phyloP scores from a whole-genome alignment of 1,140 invertebrate species.

The roundworm (Caenorhabditis elegans) region WBcel235 BX284603.4:11785501-11786000 shows the following conservation, averaged over 20 bases:
- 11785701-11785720: no score
- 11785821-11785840: no score
- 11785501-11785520: background rate
- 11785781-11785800: no score
- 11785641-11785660: background rate
- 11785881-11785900: background rate
- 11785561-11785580: background rate
- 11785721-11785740: no score
- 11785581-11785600: background rate
- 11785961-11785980: conserved; percentile 12
- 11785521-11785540: background rate
- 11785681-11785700: background rate
- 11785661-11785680: background rate
- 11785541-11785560: background rate
- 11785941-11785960: background rate
- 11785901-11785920: background rate
- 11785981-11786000: background rate
- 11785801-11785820: no score
- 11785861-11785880: background rate
- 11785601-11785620: background rate
- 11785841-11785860: background rate
- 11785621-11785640: background rate
- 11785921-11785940: background rate
- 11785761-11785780: no score
- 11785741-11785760: no score